Percentiles rank a stretch among this genome's conserved stretches.
These are phyloP conservation scores for Dolomedes plantarius DNA, from an alignment of 2,888 invertebrate genomes.

Conservation along the genomic window DNA sequence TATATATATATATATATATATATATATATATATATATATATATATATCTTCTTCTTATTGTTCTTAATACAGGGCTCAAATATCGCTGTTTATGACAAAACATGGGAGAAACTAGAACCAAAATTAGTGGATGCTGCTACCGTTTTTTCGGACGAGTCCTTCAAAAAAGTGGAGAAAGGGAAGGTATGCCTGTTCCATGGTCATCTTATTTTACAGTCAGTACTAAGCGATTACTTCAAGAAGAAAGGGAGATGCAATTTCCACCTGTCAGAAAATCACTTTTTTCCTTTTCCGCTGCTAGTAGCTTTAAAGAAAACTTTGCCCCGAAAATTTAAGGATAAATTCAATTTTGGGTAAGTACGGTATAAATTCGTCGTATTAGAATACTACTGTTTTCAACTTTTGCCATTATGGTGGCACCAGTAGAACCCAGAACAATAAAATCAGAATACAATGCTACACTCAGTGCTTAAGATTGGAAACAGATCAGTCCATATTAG, in stretches of 20 bases:
- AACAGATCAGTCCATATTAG: too few species aligned
- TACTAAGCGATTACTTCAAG: constrained; percentile 8
- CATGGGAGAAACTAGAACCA: constrained; percentile 16
- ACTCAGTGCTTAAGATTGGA: too few species aligned
- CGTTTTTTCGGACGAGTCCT: neutral
- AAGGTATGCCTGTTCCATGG: constrained; percentile 22
- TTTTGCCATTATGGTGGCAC: too few species aligned
- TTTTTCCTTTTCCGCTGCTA: constrained; percentile 21
- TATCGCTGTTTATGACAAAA: constrained; percentile 17
- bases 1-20: too few species aligned
- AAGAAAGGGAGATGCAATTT: constrained; percentile 12
- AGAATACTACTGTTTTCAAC: too few species aligned
- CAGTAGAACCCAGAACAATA: too few species aligned
- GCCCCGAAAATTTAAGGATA: neutral
- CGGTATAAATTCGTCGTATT: too few species aligned
- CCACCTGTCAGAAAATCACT: constrained; percentile 21
- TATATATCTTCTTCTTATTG: too few species aligned
- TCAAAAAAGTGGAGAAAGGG: constrained; percentile 13
- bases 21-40: too few species aligned
- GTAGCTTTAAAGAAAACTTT: constrained; percentile 8
- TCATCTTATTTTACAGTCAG: constrained; percentile 1
- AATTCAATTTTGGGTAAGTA: constrained; percentile 29
- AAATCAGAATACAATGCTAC: too few species aligned
- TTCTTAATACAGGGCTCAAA: constrained; percentile 24
- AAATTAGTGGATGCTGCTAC: neutral